These are phyloP conservation scores for Beaufortia kweichowensis DNA, from an alignment of 2,113 vertebrate genomes.

Conservation along the genomic window DNA sequence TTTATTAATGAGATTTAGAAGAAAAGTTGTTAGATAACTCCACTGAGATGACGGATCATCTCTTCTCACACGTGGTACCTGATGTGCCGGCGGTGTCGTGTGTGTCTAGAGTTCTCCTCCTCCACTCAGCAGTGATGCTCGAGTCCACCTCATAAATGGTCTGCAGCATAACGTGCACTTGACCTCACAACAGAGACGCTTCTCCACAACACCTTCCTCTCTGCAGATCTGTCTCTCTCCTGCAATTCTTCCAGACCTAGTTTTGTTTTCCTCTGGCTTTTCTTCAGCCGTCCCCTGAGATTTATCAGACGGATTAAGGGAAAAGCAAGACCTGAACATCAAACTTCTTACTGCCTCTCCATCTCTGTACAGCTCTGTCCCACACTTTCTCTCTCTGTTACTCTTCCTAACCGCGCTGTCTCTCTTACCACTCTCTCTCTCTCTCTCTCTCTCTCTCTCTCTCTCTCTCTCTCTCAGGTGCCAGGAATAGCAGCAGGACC, in stretches of 20 bases:
- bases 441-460: slow-evolving; percentile 39
- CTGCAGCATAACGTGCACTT: slow-evolving; percentile 51
- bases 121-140: slow-evolving; percentile 56
- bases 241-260: neutral
- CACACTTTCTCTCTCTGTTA: slow-evolving; percentile 38
- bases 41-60: neutral
- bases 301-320: neutral
- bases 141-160: slow-evolving; percentile 57
- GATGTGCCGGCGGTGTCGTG: slow-evolving; percentile 35
- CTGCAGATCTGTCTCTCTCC: neutral
- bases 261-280: neutral
- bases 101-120: slow-evolving; percentile 53
- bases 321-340: neutral
- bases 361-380: slow-evolving; percentile 35
- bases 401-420: slow-evolving; percentile 30
- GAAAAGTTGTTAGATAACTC: too few relatives aligned
- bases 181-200: slow-evolving; percentile 4
- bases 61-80: slow-evolving; percentile 42
- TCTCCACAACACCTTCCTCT: slow-evolving; percentile 2
- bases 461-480: slow-evolving; percentile 50
- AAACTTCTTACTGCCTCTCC: slow-evolving; percentile 22
- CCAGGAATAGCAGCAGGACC: slow-evolving; percentile 58
- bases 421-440: slow-evolving; percentile 18
- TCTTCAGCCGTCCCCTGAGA: neutral
- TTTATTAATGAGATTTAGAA: too few relatives aligned